A percentile compares a stretch with the other conserved stretches of the same genome.
phyloP scores from a whole-genome alignment of 2,797 vertebrate genomes.

The Eremophila alpestris region DNA sequence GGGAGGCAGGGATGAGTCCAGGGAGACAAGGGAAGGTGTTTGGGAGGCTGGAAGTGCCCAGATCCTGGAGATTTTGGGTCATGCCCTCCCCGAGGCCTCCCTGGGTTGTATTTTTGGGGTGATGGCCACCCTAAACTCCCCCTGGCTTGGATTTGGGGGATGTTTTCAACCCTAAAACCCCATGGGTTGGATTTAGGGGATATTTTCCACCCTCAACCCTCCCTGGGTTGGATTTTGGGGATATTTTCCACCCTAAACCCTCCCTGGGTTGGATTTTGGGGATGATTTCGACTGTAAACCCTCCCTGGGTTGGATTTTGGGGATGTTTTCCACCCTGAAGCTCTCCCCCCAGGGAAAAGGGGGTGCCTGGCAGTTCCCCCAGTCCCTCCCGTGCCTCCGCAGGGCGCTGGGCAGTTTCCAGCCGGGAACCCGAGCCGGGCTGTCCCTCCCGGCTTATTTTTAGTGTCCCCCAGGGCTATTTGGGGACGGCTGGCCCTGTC shows the following conservation, averaged over 20 bases:
- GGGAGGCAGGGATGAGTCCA: background rate
- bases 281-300: too few relatives aligned
- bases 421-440: background rate
- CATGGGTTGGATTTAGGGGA: background rate
- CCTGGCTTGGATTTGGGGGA: background rate
- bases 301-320: background rate
- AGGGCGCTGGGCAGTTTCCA: background rate
- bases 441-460: background rate
- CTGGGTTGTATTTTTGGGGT: background rate
- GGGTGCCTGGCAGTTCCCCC: background rate
- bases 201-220: background rate
- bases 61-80: accelerated
- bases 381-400: background rate
- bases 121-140: background rate
- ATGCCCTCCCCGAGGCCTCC: background rate
- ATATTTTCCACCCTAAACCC: background rate
- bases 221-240: background rate
- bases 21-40: too few relatives aligned
- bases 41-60: accelerated
- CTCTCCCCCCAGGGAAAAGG: too few relatives aligned
- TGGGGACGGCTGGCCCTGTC: background rate
- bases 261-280: too few relatives aligned
- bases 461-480: background rate
- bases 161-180: background rate
- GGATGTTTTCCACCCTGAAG: background rate